phyloP scores from a whole-genome alignment of 2,113 vertebrate genomes.

The Phalacrocorax pelagicus region DNA sequence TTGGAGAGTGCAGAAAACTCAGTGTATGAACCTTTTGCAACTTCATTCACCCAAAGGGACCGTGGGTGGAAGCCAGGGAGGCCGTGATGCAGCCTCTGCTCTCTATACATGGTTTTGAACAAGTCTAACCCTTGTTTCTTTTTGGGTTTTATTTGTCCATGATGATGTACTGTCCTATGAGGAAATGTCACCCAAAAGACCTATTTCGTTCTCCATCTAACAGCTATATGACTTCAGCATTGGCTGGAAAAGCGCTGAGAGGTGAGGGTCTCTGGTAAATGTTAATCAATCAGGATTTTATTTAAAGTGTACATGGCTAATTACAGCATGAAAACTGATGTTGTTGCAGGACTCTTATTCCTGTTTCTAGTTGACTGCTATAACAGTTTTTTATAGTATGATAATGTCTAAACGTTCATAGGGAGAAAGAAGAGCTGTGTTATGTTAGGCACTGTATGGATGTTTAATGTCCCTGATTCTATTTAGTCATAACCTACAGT shows the following conservation, averaged over 20 bases:
- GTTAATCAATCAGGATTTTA: not conserved
- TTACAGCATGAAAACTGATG: not conserved
- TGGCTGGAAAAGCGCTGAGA: not conserved
- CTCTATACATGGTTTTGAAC: not conserved
- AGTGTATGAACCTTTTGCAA: not conserved
- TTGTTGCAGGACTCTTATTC: not conserved
- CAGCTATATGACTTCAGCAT: not conserved
- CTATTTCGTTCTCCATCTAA: not conserved
- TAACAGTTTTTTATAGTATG: not conserved
- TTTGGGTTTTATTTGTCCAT: not conserved
- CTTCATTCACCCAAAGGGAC: not conserved
- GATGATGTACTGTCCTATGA: not conserved
- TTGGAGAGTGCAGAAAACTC: not conserved
- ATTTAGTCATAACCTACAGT: not conserved
- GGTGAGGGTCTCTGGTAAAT: not conserved
- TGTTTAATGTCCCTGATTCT: not conserved
- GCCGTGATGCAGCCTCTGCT: not conserved
- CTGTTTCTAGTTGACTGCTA: not conserved
- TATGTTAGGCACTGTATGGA: not conserved
- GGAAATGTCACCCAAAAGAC: not conserved
- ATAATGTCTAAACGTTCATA: not conserved
- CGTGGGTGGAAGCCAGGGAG: not conserved
- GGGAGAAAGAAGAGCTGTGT: not conserved
- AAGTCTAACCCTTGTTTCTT: not conserved
- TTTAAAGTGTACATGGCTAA: not conserved